Conservation (phyloP, 2,113 vertebrate genomes). For the Ptilorrhoa leucosticta region DNA sequence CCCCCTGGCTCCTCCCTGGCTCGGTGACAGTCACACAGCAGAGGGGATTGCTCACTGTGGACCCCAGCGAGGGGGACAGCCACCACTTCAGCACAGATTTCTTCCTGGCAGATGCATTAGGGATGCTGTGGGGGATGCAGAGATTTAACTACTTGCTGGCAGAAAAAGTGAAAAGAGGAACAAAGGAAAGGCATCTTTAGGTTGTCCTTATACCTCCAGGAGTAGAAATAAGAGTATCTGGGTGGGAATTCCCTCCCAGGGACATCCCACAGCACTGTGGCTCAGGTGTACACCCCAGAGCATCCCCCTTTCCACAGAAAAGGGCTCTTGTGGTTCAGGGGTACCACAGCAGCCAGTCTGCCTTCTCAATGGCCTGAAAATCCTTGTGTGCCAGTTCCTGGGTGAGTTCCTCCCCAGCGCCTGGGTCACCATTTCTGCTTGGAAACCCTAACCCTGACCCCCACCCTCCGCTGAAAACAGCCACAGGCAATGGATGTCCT, state of each 20-base stretch:
- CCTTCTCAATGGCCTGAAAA: background rate
- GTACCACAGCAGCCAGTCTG: background rate
- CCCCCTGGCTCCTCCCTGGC: background rate
- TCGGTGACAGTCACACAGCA: background rate
- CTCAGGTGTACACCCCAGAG: background rate
- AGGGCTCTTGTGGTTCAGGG: background rate
- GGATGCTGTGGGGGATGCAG: background rate
- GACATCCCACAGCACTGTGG: background rate
- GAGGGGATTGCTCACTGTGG: background rate
- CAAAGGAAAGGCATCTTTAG: background rate
- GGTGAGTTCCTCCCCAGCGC: background rate
- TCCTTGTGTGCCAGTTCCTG: background rate
- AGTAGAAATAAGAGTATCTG: background rate
- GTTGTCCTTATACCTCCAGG: background rate
- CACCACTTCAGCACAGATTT: background rate
- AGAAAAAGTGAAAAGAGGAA: background rate
- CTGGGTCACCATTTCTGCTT: background rate
- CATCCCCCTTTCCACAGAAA: background rate
- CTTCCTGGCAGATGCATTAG: background rate
- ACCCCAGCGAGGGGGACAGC: background rate
- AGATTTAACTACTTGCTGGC: background rate
- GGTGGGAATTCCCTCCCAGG: background rate
- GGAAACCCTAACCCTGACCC: background rate
- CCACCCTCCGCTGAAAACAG: background rate
- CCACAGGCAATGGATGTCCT: fast-evolving